These are phyloP conservation scores for Onychostruthus taczanowskii DNA, from an alignment of 2,113 vertebrate species.

Conservation along the genomic window DNA sequence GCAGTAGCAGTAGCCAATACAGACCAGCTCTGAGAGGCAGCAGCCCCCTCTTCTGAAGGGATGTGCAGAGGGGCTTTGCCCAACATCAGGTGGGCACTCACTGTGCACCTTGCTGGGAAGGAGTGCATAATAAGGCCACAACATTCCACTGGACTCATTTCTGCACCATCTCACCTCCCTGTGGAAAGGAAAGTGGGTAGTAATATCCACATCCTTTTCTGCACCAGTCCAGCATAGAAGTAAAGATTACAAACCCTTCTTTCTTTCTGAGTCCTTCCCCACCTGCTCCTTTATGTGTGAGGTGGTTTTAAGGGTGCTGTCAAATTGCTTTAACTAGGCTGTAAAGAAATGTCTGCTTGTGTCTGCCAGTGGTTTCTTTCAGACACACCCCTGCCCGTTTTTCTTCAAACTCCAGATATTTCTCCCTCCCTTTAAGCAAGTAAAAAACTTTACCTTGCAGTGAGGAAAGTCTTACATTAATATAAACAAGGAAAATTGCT, in stretches of 20 bases:
- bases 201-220: not conserved
- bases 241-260: not conserved
- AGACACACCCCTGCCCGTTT: not conserved
- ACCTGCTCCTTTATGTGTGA: not conserved
- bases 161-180: not conserved
- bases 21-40: not conserved
- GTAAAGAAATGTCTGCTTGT: not conserved
- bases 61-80: not conserved
- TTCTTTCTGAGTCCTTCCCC: not conserved
- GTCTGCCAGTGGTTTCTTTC: not conserved
- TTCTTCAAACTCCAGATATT: not conserved
- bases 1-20: not conserved
- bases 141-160: not conserved
- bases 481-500: not conserved
- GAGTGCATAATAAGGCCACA: not conserved
- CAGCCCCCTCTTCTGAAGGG: not conserved
- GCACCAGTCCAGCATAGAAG: accelerated
- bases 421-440: not conserved
- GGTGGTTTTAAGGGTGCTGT: not conserved
- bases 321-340: not conserved
- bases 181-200: not conserved
- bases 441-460: not conserved
- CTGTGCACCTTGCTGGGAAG: not conserved
- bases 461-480: not conserved
- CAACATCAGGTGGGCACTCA: not conserved